Percentiles rank a stretch among this genome's conserved stretches.
Conservation (phyloP, 1,140 invertebrate species). For the Ptiloglossa arizonensis region DNA sequence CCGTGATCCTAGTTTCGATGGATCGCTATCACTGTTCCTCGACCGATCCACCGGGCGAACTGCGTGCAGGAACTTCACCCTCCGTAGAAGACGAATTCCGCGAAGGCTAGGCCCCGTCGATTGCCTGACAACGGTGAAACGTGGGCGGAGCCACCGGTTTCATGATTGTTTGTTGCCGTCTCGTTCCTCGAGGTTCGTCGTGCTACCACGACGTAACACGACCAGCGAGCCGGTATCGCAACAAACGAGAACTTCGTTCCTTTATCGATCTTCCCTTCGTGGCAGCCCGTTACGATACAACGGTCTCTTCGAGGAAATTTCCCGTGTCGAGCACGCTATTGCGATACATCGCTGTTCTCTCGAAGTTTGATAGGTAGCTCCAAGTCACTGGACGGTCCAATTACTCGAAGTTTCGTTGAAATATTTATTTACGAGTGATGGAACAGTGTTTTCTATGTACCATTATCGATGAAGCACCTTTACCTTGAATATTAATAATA, state of each 20-base stretch:
- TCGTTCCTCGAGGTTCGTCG: slow-evolving; percentile 37
- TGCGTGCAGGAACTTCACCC: slow-evolving; percentile 23
- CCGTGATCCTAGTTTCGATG: neutral
- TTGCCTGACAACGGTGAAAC: slow-evolving; percentile 71
- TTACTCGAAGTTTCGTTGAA: too few relatives aligned
- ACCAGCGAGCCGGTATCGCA: neutral
- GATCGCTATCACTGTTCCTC: neutral
- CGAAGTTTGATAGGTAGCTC: too few relatives aligned
- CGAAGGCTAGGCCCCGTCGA: slow-evolving; percentile 49
- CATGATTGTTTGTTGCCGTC: slow-evolving; percentile 54
- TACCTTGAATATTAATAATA: too few relatives aligned
- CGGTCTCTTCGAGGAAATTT: too few relatives aligned
- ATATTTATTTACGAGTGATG: too few relatives aligned
- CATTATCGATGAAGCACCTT: too few relatives aligned
- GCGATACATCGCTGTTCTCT: neutral
- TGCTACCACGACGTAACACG: slow-evolving; percentile 36
- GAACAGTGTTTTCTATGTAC: too few relatives aligned
- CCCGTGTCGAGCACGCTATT: too few relatives aligned
- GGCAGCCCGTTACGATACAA: neutral
- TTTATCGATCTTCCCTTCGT: slow-evolving; percentile 1
- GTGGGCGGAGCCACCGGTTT: slow-evolving; percentile 67
- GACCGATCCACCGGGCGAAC: slow-evolving; percentile 17
- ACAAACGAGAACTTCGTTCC: neutral
- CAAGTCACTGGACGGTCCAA: too few relatives aligned
- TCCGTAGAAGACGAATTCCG: slow-evolving; percentile 18